Evolutionary conservation across 2,888 invertebrate genomes (phyloP), one percentile per base, ranked within the genome.

Genomic region (Drosophila mayaguana): DNA sequence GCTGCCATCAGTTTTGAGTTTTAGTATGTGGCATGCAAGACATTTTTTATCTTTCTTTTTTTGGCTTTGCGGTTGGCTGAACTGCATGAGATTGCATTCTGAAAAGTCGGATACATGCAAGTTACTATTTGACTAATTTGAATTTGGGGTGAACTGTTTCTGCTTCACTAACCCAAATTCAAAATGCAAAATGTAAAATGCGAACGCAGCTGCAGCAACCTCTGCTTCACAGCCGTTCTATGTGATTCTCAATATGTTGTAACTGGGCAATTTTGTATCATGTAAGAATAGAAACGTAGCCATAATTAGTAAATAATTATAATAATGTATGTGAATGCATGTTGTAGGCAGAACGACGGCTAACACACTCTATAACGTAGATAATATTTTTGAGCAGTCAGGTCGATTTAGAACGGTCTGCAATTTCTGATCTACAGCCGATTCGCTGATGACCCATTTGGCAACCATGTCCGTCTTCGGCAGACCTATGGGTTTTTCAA

Each of bases 61-160:
- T 18, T 28, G 67, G 32, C 70, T 72, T 75, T 84, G 80, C 71
- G 75, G 80, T 82, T 78, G 75, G 67, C 65, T 77, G 74, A 67
- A 40, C 69, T 69, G 73, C 63, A 83, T 73, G 69, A 78, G 83
- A 83, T 81, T 81, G 76, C 71, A 80, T 75, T 80, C 65, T 42
- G 25, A 60, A 63, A 78, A 78, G 63, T 75, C 63, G 74, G 43
- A 71, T 75, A 63, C 66, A 74, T 65, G 72, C 54, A 80, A 79
- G 80, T 75, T 74, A 80, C 78, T 80, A 80, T 79, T 79, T 80
- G 80, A 80, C 80, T 80, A 80, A 80, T 79, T 79, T 78, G 79
- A 79, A 79, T 79, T 80, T 65, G 48, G 63, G 57, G 22, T 48
- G 71, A 80, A 79, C 78, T 75, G 74, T 68, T 79, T 77, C 71